Evolutionary conservation across 2,797 vertebrate genomes (phyloP), one percentile per base, ranked within the genome.

Genomic region (Sebastes jordani): DNA sequence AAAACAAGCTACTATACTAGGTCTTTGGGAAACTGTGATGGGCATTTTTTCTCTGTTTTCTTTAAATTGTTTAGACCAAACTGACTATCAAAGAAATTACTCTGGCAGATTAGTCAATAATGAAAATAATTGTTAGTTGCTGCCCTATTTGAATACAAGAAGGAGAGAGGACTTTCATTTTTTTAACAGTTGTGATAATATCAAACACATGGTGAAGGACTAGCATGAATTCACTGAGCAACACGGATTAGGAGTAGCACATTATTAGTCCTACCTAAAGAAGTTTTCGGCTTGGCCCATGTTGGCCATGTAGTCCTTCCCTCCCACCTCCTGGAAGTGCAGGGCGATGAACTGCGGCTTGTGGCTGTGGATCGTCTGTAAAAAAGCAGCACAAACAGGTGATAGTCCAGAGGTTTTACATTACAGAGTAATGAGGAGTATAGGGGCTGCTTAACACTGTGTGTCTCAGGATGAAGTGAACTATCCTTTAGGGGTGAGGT

Each of bases 301-400:
- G 91, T 96, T 96, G 72, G 69, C 22, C 84, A 89, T 92, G 83
- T 96, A 97, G 81, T 96, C 92, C 81, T 97, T 97, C 62, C 96
- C 96, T 68, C 96, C 96, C 10, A 96, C 96, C 88, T 97, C 96
- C 91, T 97, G 96, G 75, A 96, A 96, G 83, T 97, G 96, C 83
- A 97, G 86, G 25, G 95, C 96, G 2, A 97, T 80, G 75, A 97
- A 97, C 70, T 90, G 88, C 0, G 96, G 95, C 81, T 92, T 93
- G 90, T 94, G 76, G 9, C 34, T 91, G 64, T 90, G 89, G 67
- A 97, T 91, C 3, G 93, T 95, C 96, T 97, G 86, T 60, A 60
- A 74, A 2, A 74, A 62, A 78, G 34, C 22, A 66, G 36, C 74
- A 20, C 49, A 85, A 30, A 75, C 2, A 77, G 54, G n/a, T 54